phyloP scores from a whole-genome alignment of 2,797 vertebrate species.

The Pangasius krempfi region DNA sequence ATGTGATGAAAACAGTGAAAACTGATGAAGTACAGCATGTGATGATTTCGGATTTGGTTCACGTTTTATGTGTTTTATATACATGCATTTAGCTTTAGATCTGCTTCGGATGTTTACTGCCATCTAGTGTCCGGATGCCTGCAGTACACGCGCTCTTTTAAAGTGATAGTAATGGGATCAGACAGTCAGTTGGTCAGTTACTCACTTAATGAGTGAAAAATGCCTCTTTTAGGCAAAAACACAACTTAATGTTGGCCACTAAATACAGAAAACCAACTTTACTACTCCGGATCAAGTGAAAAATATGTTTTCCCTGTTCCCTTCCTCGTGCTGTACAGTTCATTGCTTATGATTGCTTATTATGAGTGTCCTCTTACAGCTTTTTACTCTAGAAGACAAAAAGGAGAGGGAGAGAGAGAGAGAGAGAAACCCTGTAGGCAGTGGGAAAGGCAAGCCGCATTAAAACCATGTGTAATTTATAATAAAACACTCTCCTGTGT shows the following conservation, averaged over 20 bases:
- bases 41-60: too few relatives aligned
- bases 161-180: not conserved
- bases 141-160: not conserved
- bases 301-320: not conserved
- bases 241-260: not conserved
- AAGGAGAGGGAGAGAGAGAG: not conserved
- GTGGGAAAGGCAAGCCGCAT: conserved; percentile 20
- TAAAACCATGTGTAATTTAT: conserved; percentile 49
- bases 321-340: not conserved
- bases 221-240: not conserved
- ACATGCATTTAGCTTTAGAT: not conserved
- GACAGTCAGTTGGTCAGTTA: not conserved
- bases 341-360: not conserved
- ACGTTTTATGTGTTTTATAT: not conserved
- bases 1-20: not conserved
- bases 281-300: not conserved
- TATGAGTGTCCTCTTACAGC: not conserved
- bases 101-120: not conserved
- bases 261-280: not conserved
- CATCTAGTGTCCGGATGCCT: conserved; percentile 12
- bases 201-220: not conserved
- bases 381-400: not conserved
- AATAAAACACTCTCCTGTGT: conserved; percentile 28
- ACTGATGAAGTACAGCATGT: not conserved
- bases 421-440: not conserved